Conservation (phyloP, 2,888 invertebrate genomes). For the Athetis lepigone region DNA sequence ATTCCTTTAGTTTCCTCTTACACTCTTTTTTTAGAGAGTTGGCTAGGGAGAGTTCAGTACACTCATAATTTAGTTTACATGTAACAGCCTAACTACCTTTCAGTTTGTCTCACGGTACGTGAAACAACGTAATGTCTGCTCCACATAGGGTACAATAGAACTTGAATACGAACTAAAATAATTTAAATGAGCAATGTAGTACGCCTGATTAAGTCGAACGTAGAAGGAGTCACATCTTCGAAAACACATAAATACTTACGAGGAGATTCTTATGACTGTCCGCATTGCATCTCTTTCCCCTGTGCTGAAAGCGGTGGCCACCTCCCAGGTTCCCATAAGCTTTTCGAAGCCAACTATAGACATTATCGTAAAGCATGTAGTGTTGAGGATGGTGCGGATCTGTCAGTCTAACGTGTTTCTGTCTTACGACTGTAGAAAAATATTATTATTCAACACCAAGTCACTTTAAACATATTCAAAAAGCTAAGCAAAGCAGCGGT, state of each 20-base stretch:
- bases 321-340: no score
- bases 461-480: background rate
- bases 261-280: no score
- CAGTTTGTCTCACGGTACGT: constrained; percentile 23
- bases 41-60: no score
- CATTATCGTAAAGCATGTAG: no score
- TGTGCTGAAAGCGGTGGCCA: no score
- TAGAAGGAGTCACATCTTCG: constrained; percentile 3
- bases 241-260: background rate
- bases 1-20: no score
- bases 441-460: background rate
- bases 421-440: no score
- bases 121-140: constrained; percentile 61
- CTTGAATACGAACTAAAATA: constrained; percentile 46
- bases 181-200: constrained; percentile 55
- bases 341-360: no score
- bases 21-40: no score
- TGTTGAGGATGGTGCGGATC: no score
- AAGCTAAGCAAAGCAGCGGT: background rate
- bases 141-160: constrained; percentile 57
- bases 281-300: no score
- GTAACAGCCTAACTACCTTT: background rate
- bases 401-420: no score
- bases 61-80: background rate
- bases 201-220: constrained; percentile 45